Evolutionary conservation across 2,113 vertebrate genomes (phyloP), one percentile per base, ranked within the genome.

Genomic region (Dromiciops gliroides): DNA sequence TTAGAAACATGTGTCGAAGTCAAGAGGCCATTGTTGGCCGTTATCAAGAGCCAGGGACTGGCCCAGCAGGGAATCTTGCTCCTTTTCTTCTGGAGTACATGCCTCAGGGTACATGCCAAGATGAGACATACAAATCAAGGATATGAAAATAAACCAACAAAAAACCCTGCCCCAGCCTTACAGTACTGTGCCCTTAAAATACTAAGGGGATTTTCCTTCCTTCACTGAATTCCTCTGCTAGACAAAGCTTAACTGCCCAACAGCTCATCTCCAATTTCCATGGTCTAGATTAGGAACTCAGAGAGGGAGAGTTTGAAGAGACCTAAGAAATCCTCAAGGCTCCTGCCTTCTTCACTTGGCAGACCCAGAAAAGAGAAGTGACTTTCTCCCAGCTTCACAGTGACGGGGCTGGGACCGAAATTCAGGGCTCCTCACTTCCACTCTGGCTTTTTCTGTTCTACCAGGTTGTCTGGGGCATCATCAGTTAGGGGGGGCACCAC

Each of bases 1-100:
- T 91, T 2, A 96, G 89, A 96, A 97, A 92, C 96, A 92, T 11
- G 0, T 89, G 92, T 50, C 31, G 12, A 31, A 90, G 83, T 28
- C 52, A 90, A 96, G 91, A 12, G 47, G 31, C 89, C 26, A 95
- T 94, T 90, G 23, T 8, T 95, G 89, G 89, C 89, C 93, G 90
- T 94, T 89, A 60, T 2, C 6, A 95, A 90, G 51, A 95, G 96
- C 25, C 23, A 50, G 24, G 47, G 60, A 96, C 47, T 91, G 91
- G 91, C n/a, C 94, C 93, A 95, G 92, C 14, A 53, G 90, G 50
- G 0, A 12, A 7, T 52, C 44, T 91, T 24, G 1, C 1, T 83
- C 8, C 75, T 95, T 90, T 90, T 90, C 28, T 49, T 28, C n/a
- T 49, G 47, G 67, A 83, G 92, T 60, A 12, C 92, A n/a, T 37